These are phyloP conservation scores for Halcyon chelicuti DNA, from an alignment of 2,797 vertebrate genomes.

Conservation along the genomic window DNA sequence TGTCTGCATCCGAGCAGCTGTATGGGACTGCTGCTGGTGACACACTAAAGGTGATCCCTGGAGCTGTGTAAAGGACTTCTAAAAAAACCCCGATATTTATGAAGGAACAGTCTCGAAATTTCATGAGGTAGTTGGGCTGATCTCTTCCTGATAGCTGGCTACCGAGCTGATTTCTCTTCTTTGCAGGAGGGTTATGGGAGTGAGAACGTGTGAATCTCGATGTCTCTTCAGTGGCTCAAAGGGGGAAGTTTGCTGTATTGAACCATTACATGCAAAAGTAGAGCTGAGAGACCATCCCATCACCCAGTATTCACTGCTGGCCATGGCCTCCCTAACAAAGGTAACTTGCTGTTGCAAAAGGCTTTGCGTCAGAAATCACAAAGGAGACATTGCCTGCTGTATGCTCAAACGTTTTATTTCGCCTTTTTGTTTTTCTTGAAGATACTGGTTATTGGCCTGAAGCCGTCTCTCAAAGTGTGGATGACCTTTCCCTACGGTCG, in stretches of 20 bases:
- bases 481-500: conserved; percentile 96
- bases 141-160: background rate
- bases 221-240: conserved; percentile 98
- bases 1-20: background rate
- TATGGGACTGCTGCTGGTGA: background rate
- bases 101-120: background rate
- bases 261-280: conserved; percentile 88
- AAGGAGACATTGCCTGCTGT: background rate
- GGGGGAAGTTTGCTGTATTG: conserved; percentile 96
- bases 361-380: background rate
- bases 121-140: background rate
- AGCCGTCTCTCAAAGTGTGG: conserved; percentile 96
- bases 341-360: conserved; percentile 66
- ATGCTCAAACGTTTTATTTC: background rate
- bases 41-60: accelerated
- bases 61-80: background rate
- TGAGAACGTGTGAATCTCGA: conserved; percentile 94
- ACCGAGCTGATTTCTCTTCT: background rate
- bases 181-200: conserved; percentile 94
- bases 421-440: conserved; percentile 54
- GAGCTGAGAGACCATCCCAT: conserved; percentile 94
- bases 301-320: conserved; percentile 92
- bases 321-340: conserved; percentile 97
- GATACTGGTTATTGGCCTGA: conserved; percentile 96
- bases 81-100: background rate